A percentile compares a stretch with the other conserved stretches of the same genome.
Conservation (phyloP, 2,113 vertebrate genomes). For the Mastomys natalensis region DNA sequence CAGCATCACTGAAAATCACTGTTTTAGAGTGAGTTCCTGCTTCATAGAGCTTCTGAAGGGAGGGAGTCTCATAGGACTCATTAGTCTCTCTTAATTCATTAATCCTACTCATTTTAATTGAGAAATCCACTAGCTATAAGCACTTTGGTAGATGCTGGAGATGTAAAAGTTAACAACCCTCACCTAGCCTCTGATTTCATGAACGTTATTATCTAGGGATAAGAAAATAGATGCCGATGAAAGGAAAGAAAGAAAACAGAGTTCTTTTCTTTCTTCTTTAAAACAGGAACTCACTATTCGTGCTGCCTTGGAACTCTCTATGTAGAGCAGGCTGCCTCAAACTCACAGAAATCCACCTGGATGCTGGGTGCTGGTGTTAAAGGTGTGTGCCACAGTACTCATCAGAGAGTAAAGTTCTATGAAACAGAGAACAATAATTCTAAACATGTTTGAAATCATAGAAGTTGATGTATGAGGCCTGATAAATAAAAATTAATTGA, state of each 20-base stretch:
- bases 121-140: not conserved
- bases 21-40: not conserved
- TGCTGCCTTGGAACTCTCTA: not conserved
- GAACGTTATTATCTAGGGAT: not conserved
- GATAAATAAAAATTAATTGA: conserved; percentile 17
- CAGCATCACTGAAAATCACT: not conserved
- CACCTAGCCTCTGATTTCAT: not conserved
- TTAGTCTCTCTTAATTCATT: not conserved
- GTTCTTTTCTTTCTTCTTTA: not conserved
- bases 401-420: not conserved
- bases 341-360: not conserved
- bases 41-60: not conserved
- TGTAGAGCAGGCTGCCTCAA: not conserved
- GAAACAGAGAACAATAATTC: not conserved
- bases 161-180: not conserved
- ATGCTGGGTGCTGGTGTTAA: not conserved
- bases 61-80: not conserved
- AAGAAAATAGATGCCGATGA: not conserved
- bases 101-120: not conserved
- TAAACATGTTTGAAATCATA: not conserved
- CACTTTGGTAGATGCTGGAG: not conserved
- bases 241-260: not conserved
- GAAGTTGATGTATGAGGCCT: conserved; percentile 1
- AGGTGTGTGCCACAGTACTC: no score
- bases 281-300: not conserved